A percentile compares a stretch with the other conserved stretches of the same genome.
phyloP scores from a whole-genome alignment of 2,888 invertebrate genomes.

The Psylliodes chrysocephalus region DNA sequence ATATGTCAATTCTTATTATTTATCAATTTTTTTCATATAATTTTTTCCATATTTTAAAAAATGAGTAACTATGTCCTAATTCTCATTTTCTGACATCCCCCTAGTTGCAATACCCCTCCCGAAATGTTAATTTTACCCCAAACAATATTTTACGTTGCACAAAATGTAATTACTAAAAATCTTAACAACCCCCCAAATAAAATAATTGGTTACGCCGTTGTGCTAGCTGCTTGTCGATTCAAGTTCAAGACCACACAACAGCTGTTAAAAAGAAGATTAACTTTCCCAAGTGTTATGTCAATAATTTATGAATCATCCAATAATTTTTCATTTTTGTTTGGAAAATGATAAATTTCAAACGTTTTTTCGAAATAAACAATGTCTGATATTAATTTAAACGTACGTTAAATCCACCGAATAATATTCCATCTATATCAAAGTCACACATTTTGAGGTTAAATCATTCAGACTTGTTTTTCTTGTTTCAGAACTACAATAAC shows the following conservation, averaged over 20 bases:
- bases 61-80: too few species aligned
- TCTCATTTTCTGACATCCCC: too few species aligned
- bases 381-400: slow-evolving; percentile 46
- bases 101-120: too few species aligned
- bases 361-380: slow-evolving; percentile 37
- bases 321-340: slow-evolving; percentile 35
- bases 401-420: slow-evolving; percentile 18
- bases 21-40: too few species aligned
- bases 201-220: too few species aligned
- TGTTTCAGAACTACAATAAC: slow-evolving; percentile 54
- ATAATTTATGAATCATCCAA: slow-evolving; percentile 37
- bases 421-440: neutral
- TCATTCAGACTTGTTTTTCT: neutral
- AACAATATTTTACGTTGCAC: too few species aligned
- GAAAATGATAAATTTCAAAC: slow-evolving; percentile 42
- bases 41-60: too few species aligned
- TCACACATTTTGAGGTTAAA: neutral
- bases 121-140: too few species aligned
- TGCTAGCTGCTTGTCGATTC: neutral
- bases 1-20: too few species aligned
- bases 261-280: neutral
- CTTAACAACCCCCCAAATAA: too few species aligned
- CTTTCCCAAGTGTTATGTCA: slow-evolving; percentile 24
- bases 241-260: neutral
- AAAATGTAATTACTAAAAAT: too few species aligned